Conservation (phyloP, 2,113 vertebrate species). For the Oenanthe melanoleuca region DNA sequence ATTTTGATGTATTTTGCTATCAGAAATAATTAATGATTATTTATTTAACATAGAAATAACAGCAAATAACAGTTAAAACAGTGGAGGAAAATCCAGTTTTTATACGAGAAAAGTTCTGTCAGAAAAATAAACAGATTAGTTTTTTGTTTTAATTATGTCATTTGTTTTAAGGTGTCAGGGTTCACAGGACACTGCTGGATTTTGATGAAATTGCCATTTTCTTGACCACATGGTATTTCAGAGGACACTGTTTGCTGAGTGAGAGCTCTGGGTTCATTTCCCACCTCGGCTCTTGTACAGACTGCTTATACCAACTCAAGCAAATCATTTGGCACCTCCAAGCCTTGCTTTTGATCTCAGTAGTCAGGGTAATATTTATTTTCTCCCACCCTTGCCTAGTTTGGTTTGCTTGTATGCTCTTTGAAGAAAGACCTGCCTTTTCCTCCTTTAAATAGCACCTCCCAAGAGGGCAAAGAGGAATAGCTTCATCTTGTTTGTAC, state of each 20-base stretch:
- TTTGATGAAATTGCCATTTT: neutral
- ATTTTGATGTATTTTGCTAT: neutral
- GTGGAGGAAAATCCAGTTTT: fast-evolving
- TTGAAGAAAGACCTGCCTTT: constrained; percentile 30
- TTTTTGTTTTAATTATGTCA: neutral
- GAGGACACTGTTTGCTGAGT: neutral
- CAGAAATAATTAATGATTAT: neutral
- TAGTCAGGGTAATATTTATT: constrained; percentile 9
- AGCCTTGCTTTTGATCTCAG: neutral
- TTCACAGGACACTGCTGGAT: neutral
- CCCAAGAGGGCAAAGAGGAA: constrained; percentile 17
- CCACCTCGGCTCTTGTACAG: neutral
- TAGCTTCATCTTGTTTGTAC: neutral
- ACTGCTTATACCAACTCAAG: neutral
- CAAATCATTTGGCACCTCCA: neutral
- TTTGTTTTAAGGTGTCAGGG: neutral
- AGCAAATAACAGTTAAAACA: neutral
- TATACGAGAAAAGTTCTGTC: neutral
- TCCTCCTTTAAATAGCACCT: constrained; percentile 22
- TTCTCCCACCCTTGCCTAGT: constrained; percentile 12
- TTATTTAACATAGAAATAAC: neutral
- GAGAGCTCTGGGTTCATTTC: neutral
- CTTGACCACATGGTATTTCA: neutral
- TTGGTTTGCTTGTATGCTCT: neutral
- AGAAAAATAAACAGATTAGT: neutral